Base-by-base conservation (phyloP, 2,888 invertebrate species). In the Pollenia labialis region DNA sequence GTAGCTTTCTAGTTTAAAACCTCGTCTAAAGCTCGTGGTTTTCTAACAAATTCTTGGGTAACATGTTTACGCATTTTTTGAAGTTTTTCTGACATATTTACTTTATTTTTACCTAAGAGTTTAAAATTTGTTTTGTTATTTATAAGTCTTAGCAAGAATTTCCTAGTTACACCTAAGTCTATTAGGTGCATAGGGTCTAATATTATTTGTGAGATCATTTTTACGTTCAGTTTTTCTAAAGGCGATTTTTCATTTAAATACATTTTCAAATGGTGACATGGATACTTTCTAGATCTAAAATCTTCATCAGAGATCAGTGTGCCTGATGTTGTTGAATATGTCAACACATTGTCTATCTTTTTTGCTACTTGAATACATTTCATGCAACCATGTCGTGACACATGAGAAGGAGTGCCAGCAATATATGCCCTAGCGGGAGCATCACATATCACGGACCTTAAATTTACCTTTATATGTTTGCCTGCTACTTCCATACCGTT, bases 1-100 rank as follows among this genome's bases (percentile, higher is more conserved):
- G 86, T 85, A 12, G 87, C 80, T 76, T 88, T 88, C 79, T 83
- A 85, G 40, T 84, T 64, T 23, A 69, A 11, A 23, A 87, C 14
- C 11, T 87, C 88, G 23, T 75, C 52, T 54, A 84, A 66, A 14
- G 64, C 9, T 2, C 86, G 50, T 9, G 88, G 84, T 16, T 85
- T 83, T 50, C 83, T 52, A 8, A 44, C 23, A 52, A 85, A 85
- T 40, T 88, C 88, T 14, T 69, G 58, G 18, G 81, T 44, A 42
- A 85, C 44, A 85, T 66, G 48, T 11, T 23, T 56, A 18, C 60
- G 75, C 69, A 85, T 52, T 60, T 68, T n/a, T 18, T 40, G 10
- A 32, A 84, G 72, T 4, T 77, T 83, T 56, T 71, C 56, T 52
- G 77, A 83, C 40, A 83, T 77, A 56, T 72, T 83, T 52, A 10